Evolutionary conservation across 2,888 invertebrate species (phyloP).

Genomic region (Tuta absoluta): DNA sequence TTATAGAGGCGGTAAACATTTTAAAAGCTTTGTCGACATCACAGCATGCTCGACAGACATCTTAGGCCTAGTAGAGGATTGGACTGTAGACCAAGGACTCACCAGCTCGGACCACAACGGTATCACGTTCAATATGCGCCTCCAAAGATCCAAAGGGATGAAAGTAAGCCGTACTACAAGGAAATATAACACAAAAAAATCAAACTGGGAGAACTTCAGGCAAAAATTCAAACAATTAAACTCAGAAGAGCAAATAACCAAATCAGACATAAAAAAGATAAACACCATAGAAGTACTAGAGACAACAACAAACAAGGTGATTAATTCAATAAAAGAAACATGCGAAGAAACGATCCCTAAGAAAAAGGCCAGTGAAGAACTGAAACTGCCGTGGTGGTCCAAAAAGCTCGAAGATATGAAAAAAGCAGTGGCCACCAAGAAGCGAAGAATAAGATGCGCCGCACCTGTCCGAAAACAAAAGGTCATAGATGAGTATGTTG

Average conservation of each 20-base stretch:
- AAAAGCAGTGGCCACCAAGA: background rate
- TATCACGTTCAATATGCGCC: background rate
- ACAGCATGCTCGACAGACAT: conserved; percentile 12
- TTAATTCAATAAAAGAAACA: background rate
- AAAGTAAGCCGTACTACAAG: background rate
- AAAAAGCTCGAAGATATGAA: background rate
- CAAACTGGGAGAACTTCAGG: too few relatives aligned
- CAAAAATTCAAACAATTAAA: too few relatives aligned
- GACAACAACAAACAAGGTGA: background rate
- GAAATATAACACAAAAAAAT: conserved; percentile 4
- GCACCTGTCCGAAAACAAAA: conserved; percentile 25
- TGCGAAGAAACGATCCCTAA: background rate
- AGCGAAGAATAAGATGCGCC: conserved; percentile 22
- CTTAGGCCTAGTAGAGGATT: background rate
- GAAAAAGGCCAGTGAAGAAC: background rate
- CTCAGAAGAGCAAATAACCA: too few relatives aligned
- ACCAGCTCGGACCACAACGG: conserved; percentile 17
- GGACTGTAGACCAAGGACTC: background rate
- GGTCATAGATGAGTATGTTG: conserved; percentile 26
- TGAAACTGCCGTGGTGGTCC: conserved; percentile 22
- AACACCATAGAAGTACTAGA: background rate
- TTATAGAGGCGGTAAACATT: background rate
- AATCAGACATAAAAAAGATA: too few relatives aligned
- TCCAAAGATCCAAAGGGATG: background rate
- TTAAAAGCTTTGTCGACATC: conserved; percentile 1